These are phyloP conservation scores for Lasioglossum villosulum DNA, from an alignment of 2,888 invertebrate species.

Conservation along the genomic window DNA sequence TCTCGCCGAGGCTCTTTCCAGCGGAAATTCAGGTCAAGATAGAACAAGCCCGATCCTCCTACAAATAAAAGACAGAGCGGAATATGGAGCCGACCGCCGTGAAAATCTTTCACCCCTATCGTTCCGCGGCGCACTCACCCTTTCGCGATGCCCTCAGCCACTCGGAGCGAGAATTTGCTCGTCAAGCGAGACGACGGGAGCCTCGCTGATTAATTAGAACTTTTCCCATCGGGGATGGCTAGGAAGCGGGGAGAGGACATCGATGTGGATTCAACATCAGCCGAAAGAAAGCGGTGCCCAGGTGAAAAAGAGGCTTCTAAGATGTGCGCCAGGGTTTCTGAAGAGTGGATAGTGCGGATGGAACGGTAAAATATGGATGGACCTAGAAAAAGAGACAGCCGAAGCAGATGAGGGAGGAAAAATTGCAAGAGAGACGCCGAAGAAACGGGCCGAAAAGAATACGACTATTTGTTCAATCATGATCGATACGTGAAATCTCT, in stretches of 20 bases:
- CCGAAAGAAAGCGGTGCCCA: conserved; percentile 6
- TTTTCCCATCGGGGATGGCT: not conserved
- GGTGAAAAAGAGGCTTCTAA: conserved; percentile 13
- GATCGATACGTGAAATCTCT: not conserved
- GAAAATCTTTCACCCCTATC: conserved; percentile 32
- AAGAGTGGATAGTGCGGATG: not conserved
- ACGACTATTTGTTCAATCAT: not conserved
- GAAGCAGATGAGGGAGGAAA: not conserved
- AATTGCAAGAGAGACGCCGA: not conserved
- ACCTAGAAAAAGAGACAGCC: not conserved
- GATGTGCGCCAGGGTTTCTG: not conserved
- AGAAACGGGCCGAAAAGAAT: not conserved
- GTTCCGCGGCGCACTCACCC: conserved; percentile 16
- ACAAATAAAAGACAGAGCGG: not conserved
- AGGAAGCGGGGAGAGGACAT: not conserved
- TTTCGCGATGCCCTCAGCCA: conserved; percentile 15
- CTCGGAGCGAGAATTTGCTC: conserved; percentile 50
- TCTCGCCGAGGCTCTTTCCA: not conserved
- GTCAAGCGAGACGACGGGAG: conserved; percentile 54
- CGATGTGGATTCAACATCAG: not conserved
- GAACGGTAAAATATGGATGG: not conserved
- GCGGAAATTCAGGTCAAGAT: conserved; percentile 16
- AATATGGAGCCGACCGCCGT: conserved; percentile 23
- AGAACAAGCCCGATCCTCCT: conserved; percentile 15
- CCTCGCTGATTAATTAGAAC: conserved; percentile 63